Percentiles rank a stretch among this genome's conserved stretches.
phyloP scores from a whole-genome alignment of 2,888 invertebrate species.

The Dermolepida albohirtum region DNA sequence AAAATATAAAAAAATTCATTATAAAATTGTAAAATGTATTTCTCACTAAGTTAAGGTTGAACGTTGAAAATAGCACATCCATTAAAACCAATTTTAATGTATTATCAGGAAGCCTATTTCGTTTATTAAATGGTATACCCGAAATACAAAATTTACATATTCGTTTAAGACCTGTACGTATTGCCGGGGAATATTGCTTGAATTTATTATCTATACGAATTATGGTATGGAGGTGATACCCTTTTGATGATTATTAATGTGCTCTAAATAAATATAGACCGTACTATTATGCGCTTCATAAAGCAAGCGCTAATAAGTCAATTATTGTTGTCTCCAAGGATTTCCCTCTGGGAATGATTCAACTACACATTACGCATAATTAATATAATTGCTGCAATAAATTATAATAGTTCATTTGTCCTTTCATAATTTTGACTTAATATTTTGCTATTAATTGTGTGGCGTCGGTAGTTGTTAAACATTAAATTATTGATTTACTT shows the following conservation, averaged over 20 bases:
- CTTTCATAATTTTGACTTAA: conserved; percentile 3
- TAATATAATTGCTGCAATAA: conserved; percentile 33
- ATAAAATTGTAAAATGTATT: background rate
- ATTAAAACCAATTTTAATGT: conserved; percentile 44
- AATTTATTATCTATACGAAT: conserved; percentile 35
- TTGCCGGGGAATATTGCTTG: conserved; percentile 24
- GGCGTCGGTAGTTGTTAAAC: background rate
- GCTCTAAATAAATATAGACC: conserved; percentile 36
- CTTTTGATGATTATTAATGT: conserved; percentile 39
- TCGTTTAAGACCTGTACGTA: conserved; percentile 19
- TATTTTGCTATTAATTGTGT: conserved; percentile 7
- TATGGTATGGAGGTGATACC: conserved; percentile 33
- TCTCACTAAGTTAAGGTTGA: conserved; percentile 23
- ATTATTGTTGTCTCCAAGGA: conserved; percentile 38
- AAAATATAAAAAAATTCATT: too few species aligned
- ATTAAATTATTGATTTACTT: background rate
- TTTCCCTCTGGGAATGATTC: conserved; percentile 24
- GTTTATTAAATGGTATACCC: conserved; percentile 32
- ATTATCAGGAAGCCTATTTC: conserved; percentile 37
- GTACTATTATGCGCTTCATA: conserved; percentile 28
- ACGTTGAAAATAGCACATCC: conserved; percentile 29
- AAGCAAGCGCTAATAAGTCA: conserved; percentile 35
- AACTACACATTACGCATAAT: conserved; percentile 14
- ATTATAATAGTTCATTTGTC: conserved; percentile 8
- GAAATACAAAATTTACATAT: conserved; percentile 37